A percentile compares a stretch with the other conserved stretches of the same genome.
Evolutionary conservation across 1,140 invertebrate species (phyloP).

Genomic region (Schmidtea mediterranea): DNA sequence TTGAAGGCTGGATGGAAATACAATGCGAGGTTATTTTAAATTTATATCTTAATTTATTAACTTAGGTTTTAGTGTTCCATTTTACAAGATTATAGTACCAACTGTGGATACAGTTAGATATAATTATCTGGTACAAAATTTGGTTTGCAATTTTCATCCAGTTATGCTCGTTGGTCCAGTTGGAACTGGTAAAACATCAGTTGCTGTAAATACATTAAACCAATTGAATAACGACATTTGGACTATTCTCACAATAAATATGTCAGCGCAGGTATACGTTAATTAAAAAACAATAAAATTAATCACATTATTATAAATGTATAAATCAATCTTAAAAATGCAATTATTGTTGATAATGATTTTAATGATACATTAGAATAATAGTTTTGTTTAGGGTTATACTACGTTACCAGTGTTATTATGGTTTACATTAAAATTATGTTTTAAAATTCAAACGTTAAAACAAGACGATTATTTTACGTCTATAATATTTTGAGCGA

Average conservation of each 20-base stretch:
- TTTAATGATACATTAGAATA: too few relatives aligned
- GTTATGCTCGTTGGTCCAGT: slow-evolving; percentile 26
- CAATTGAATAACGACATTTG: slow-evolving; percentile 37
- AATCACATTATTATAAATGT: too few relatives aligned
- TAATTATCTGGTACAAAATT: slow-evolving; percentile 21
- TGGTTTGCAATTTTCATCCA: slow-evolving; percentile 27
- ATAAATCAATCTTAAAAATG: too few relatives aligned
- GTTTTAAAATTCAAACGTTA: too few relatives aligned
- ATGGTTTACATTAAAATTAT: too few relatives aligned
- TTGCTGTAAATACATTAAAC: slow-evolving; percentile 38
- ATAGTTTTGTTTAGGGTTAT: too few relatives aligned
- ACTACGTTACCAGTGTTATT: too few relatives aligned
- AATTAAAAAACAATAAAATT: too few relatives aligned
- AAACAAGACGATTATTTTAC: too few relatives aligned
- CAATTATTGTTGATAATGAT: too few relatives aligned
- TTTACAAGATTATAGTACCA: slow-evolving; percentile 25
- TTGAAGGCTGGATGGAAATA: slow-evolving; percentile 41
- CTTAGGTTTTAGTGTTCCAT: slow-evolving; percentile 20
- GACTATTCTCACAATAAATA: slow-evolving; percentile 43
- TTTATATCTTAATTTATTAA: slow-evolving; percentile 15
- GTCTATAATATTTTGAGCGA: too few relatives aligned
- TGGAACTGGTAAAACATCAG: slow-evolving; percentile 32
- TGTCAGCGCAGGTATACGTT: slow-evolving; percentile 54
- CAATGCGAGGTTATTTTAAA: slow-evolving; percentile 32
- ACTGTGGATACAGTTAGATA: slow-evolving; percentile 28